Percentiles rank a stretch among this genome's conserved stretches.
These are phyloP conservation scores for Drosophila basisetae DNA, from an alignment of 2,888 invertebrate genomes.

Conservation along the genomic window DNA sequence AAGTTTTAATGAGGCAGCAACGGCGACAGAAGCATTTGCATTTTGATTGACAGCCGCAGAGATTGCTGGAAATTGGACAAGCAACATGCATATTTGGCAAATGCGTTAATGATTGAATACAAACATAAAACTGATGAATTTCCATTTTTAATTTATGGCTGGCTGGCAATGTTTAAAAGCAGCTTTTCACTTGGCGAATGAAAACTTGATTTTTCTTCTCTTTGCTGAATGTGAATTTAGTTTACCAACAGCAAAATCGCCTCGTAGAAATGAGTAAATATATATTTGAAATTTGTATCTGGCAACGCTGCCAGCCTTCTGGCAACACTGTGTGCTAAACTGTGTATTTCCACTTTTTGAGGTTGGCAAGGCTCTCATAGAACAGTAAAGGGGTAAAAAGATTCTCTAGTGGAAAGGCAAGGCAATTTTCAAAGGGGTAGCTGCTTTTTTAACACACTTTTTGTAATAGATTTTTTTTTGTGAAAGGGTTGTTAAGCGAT, in stretches of 20 bases:
- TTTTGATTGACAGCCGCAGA: conserved; percentile 77
- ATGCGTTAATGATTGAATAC: conserved; percentile 57
- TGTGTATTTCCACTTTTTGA: not conserved
- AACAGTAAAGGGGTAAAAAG: conserved; percentile 27
- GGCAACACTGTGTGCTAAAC: conserved; percentile 54
- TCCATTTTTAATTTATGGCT: conserved; percentile 5
- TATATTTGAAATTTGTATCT: not conserved
- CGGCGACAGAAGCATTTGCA: conserved; percentile 61
- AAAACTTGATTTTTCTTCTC: not conserved
- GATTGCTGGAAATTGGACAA: conserved; percentile 68
- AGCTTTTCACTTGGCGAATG: not conserved
- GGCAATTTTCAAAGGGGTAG: conserved; percentile 9
- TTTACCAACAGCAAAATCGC: not conserved
- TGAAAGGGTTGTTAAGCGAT: conserved; percentile 62
- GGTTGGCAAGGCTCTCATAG: conserved; percentile 20
- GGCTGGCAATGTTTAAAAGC: not conserved
- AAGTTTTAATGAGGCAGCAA: conserved; percentile 72
- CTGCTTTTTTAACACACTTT: conserved; percentile 1
- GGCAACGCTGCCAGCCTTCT: conserved; percentile 5
- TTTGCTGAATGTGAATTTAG: not conserved
- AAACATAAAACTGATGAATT: conserved; percentile 3
- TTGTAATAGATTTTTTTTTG: not conserved
- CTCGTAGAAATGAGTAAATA: not conserved
- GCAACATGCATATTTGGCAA: conserved; percentile 68
- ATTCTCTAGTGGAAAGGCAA: not conserved